phyloP scores from a whole-genome alignment of 2,888 invertebrate species.

The Leucophenga montana region DNA sequence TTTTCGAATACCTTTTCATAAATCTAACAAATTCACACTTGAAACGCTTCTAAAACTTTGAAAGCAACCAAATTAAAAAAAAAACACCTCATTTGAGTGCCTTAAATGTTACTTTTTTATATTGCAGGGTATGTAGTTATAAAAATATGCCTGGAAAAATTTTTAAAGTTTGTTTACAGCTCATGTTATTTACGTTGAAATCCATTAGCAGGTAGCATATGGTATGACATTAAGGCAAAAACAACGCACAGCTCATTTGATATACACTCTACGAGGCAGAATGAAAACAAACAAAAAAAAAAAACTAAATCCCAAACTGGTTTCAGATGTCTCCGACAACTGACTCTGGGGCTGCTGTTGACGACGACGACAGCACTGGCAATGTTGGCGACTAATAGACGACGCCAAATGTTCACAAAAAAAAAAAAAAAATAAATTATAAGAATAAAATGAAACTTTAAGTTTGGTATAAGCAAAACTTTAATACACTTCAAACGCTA shows the following conservation, averaged over 20 bases:
- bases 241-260: slow-evolving; percentile 40
- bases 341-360: background rate
- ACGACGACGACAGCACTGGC: background rate
- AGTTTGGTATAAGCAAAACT: too few relatives aligned
- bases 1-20: too few relatives aligned
- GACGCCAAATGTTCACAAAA: too few relatives aligned
- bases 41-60: too few relatives aligned
- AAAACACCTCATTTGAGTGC: too few relatives aligned
- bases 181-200: slow-evolving; percentile 49
- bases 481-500: background rate
- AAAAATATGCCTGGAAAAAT: slow-evolving; percentile 34
- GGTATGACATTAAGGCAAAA: slow-evolving; percentile 54
- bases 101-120: too few relatives aligned
- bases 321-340: slow-evolving; percentile 1
- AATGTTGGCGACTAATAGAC: too few relatives aligned
- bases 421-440: too few relatives aligned
- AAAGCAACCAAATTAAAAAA: too few relatives aligned
- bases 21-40: too few relatives aligned
- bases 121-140: slow-evolving; percentile 34
- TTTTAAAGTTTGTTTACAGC: slow-evolving; percentile 36
- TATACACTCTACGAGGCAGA: background rate
- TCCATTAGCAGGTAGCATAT: slow-evolving; percentile 68
- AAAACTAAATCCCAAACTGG: slow-evolving; percentile 11
- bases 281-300: background rate
- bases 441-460: too few relatives aligned